Conservation (phyloP, 30 jellyfish, hydroid and myxozoan species). For the Sanderia malayensis region DNA sequence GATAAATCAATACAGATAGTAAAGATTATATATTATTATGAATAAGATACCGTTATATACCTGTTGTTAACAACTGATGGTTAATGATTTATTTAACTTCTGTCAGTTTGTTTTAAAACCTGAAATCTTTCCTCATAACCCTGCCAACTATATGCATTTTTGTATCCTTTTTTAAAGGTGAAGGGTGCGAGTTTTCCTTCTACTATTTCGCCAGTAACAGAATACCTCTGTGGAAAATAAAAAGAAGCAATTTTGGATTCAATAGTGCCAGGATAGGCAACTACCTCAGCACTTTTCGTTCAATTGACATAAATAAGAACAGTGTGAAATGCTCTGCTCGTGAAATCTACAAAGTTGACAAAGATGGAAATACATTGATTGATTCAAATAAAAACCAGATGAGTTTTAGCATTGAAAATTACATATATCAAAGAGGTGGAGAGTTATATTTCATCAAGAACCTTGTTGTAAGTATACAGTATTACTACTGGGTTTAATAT, state of each 20-base stretch:
- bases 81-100: too few species aligned
- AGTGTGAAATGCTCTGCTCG: not conserved
- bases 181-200: not conserved
- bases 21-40: not conserved
- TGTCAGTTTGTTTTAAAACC: too few species aligned
- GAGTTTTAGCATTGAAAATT: not conserved
- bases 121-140: too few species aligned
- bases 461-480: not conserved
- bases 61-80: too few species aligned
- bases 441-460: not conserved
- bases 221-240: not conserved
- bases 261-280: not conserved
- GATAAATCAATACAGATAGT: not conserved
- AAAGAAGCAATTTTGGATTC: not conserved
- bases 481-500: too few species aligned
- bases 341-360: not conserved
- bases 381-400: not conserved
- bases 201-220: not conserved
- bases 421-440: not conserved
- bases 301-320: not conserved
- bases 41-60: too few species aligned
- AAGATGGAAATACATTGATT: not conserved
- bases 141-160: too few species aligned
- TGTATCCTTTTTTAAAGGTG: not conserved
- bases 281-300: not conserved